Base-by-base conservation (phyloP, 2,888 invertebrate genomes). In the Aleiodes leptofemur region DNA sequence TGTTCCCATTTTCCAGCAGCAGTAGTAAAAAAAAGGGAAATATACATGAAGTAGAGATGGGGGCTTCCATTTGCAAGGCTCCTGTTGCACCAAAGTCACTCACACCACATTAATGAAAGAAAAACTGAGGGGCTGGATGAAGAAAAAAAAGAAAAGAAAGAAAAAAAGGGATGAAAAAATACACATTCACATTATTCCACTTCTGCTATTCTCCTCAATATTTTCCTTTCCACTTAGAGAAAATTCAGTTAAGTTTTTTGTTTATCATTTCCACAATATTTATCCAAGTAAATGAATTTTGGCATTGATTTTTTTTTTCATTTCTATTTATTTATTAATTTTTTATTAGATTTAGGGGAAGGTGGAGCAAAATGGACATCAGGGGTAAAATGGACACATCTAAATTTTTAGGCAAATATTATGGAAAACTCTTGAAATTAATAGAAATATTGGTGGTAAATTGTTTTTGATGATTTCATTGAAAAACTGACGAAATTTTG, bases 71-170 rank as follows among this genome's bases (percentile, higher is more conserved):
- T 68, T 43, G 61, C 9, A 5, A 50, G 16, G 53, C 68, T 68
- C 68, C 68, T 68, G 68, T 68, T 68, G 68, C 68, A 68, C 14
- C 29, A 43, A 23, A 11, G 64, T 48, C 23, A 48, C 48, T 23
- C 48, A 48, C 59, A n/a, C 59, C 14, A 57, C 43, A 66, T 69
- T 38, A 57, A 73, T 43, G 43, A 48, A 57, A 55, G 68, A 68
- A 66, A 43, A 43, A 43, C 43, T 43, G 43, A 43, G 43, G 43
- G 43, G 43, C 4, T 9, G 7, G 7, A 43, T 7, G 23, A 23
- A 23, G 23, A 23, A 9, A 43, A 43, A 43, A 9, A 6, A 34
- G 34, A 9, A 43, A 43, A 43, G 23, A 23, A 23, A 2, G 2
- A 9, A 43, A 43, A 43, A 9, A 6, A 34, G 34, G 34, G 43